Percentiles rank a stretch among this genome's conserved stretches.
Evolutionary conservation across 1,140 invertebrate species (phyloP).

Genomic region (Bombus difficillimus): DNA sequence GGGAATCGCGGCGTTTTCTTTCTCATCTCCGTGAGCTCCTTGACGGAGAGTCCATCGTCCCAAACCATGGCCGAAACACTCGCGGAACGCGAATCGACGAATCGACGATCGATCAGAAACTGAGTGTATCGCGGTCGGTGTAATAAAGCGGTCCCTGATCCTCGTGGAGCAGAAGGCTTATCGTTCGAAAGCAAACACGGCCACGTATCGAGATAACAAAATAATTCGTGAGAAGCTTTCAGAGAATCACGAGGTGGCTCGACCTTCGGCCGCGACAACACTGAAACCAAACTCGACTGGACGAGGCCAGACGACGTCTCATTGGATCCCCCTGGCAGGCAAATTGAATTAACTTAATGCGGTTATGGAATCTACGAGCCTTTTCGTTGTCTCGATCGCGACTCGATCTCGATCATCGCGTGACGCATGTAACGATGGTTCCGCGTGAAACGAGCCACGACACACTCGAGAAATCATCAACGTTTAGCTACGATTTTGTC

Average conservation of each 20-base stretch:
- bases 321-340: constrained; percentile 1
- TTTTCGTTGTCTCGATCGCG: not conserved
- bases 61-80: constrained; percentile 70
- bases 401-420: not conserved
- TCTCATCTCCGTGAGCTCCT: constrained; percentile 81
- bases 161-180: not conserved
- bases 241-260: not conserved
- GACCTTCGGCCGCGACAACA: constrained; percentile 41
- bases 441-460: not conserved
- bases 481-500: too few species aligned
- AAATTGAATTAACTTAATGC: constrained; percentile 72
- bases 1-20: constrained; percentile 87
- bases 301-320: constrained; percentile 16
- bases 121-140: not conserved
- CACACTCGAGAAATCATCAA: not conserved
- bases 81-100: constrained; percentile 2
- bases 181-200: not conserved
- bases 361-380: constrained; percentile 55
- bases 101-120: not conserved
- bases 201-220: not conserved
- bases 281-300: constrained; percentile 50
- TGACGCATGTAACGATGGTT: not conserved
- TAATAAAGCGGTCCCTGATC: not conserved
- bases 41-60: constrained; percentile 80
- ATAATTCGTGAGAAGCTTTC: not conserved